Evolutionary conservation across 1,140 invertebrate genomes (phyloP), one percentile per base, ranked within the genome.

Genomic region (Zaprionus davidi): DNA sequence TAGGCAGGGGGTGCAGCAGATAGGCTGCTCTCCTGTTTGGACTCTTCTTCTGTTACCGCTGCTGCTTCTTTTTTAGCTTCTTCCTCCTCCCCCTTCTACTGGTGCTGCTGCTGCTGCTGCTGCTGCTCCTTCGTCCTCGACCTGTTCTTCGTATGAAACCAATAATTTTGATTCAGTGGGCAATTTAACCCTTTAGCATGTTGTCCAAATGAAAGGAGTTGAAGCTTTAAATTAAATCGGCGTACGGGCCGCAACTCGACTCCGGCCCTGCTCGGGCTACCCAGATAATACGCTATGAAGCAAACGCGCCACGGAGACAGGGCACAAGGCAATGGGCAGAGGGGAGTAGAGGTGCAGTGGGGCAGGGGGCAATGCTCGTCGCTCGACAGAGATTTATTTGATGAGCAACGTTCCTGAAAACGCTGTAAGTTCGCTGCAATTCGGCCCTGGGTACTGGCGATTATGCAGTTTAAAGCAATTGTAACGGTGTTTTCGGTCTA

Each of bases 181-280:
- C 91, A 92, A 92, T 91, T 92, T 91, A 88, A 90, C 85, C 91
- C 91, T 90, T 90, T 90, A 91, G 91, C 91, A 90, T 86, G 80
- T 77, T 91, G 80, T 70, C 69, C 74, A 81, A 84, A 84, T 82
- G 87, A 90, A 90, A 90, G 82, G 87, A 90, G 87, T 83, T 84
- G 85, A 82, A 76, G 86, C 72, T 83, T 90, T 90, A 90, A 90
- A 90, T 90, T 90, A 90, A 90, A 90, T 90, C 81, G 78, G 71
- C 71, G 79, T 86, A 86, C 82, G 41, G 41, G 41, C 41, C 41
- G 41, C 41, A 44, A 44, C 41, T 46, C 7, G 41, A 17, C 6
- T 46, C n/a, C 41, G 41, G 41, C 41, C n/a, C 41, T 9, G 41
- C 31, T 34, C 70, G 46, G 64, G 41, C 57, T n/a, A n/a, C 38